Base-by-base conservation (phyloP, 2,888 invertebrate genomes). In the Amphipoea lucens region DNA sequence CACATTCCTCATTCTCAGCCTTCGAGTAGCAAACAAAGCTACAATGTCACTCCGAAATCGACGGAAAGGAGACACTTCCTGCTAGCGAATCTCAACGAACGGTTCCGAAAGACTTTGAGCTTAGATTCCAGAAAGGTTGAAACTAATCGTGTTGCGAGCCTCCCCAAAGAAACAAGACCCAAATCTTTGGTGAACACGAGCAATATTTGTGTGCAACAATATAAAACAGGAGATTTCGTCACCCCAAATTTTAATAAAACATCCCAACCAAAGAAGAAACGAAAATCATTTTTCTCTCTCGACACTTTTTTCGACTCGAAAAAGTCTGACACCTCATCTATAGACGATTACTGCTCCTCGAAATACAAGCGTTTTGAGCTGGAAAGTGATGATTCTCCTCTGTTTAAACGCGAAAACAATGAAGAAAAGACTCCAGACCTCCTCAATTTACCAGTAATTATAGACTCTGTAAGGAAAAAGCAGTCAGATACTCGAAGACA, bases 321-420 rank as follows among this genome's bases (percentile, higher is more conserved):
- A 91, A 96, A 95, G 86, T 97, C 97, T 71, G 97, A 97, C 81
- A 95, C 96, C 3, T 97, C 97, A 36, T 97, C 97, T 0, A 92
- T 96, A 79, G 97, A 97, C 82, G 97, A 97, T 87, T 97, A 96
- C 80, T 96, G 96, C 83, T 97, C 97, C 0, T 97, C 97, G 0
- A 97, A 97, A 91, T 97, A 97, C 87, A 97, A 97, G 85, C 94
- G 97, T 36, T 97, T 97, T 81, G 97, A 97, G 83, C 90, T 97
- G 23, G 97, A 97, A 91, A 96, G 96, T 77, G 97, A 97, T 85
- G 97, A 97, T 83, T 97, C 97, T 23, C 97, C 97, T 36, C 78
- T 97, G 36, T 96, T 97, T 82, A 94, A 94, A 86, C 91, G 96
- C 42, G 96, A 96, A 4, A 90, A 92, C 12, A 92, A 92, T 36